phyloP scores from a whole-genome alignment of 2,888 invertebrate species.

The Diloba caeruleocephala region DNA sequence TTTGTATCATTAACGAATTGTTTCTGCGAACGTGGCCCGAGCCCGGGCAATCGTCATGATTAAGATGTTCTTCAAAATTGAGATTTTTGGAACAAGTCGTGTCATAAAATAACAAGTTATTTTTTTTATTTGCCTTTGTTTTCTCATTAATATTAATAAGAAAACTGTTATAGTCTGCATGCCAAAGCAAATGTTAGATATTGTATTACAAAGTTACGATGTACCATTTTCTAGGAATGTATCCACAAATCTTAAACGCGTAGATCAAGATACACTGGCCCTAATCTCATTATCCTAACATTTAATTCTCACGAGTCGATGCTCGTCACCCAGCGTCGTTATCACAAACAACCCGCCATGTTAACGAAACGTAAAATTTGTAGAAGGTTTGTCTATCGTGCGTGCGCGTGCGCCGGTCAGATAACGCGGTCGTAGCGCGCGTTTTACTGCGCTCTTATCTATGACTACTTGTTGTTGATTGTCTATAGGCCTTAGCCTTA shows the following conservation, averaged over 20 bases:
- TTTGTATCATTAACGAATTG: slow-evolving; percentile 63
- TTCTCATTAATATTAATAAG: no score
- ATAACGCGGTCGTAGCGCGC: slow-evolving; percentile 48
- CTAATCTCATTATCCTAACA: background rate
- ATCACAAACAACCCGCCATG: slow-evolving; percentile 43
- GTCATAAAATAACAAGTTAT: no score
- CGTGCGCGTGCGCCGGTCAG: slow-evolving; percentile 49
- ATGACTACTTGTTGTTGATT: slow-evolving; percentile 56
- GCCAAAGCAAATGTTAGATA: no score
- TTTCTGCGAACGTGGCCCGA: slow-evolving; percentile 45
- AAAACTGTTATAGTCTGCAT: no score
- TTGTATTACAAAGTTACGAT: no score
- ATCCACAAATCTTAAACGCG: background rate
- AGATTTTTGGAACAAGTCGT: no score
- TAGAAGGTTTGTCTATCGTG: slow-evolving; percentile 45
- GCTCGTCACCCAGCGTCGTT: slow-evolving; percentile 19
- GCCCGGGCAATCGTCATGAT: slow-evolving; percentile 27
- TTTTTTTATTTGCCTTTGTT: no score
- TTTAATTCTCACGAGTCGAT: slow-evolving; percentile 19
- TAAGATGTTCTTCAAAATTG: slow-evolving; percentile 32
- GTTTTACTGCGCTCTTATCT: slow-evolving; percentile 59
- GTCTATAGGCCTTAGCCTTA: slow-evolving; percentile 46
- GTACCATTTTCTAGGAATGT: no score
- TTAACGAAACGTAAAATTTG: slow-evolving; percentile 52
- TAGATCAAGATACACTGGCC: background rate